Percentiles rank a stretch among this genome's conserved stretches.
Conservation (phyloP, 2,888 invertebrate genomes). For the Megaustenia siamemsis region DNA sequence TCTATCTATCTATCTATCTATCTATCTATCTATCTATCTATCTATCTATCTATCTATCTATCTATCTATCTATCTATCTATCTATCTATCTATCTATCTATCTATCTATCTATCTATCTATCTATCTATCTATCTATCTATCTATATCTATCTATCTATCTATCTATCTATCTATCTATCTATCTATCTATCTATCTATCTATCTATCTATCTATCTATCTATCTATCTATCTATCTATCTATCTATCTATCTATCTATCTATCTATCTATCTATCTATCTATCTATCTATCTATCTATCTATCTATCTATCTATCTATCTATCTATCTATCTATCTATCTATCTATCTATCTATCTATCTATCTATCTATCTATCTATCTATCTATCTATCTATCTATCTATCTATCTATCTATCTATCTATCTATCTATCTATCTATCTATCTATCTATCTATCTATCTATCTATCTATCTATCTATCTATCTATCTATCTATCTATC, state of each 20-base stretch:
- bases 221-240: slow-evolving; percentile 20
- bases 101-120: neutral
- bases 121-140: no score
- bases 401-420: no score
- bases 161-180: no score
- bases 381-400: neutral
- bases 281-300: slow-evolving; percentile 1
- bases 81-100: neutral
- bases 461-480: no score
- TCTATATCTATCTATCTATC: no score
- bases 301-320: no score
- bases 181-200: neutral
- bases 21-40: slow-evolving; percentile 12
- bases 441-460: no score
- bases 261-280: slow-evolving; percentile 25
- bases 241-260: slow-evolving; percentile 12
- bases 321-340: no score
- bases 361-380: neutral
- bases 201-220: neutral
- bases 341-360: no score
- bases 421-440: no score
- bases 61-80: neutral
- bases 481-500: no score
- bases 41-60: neutral
- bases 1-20: slow-evolving; percentile 3